phyloP scores from a whole-genome alignment of 2,113 vertebrate genomes.

The Anhinga anhinga region DNA sequence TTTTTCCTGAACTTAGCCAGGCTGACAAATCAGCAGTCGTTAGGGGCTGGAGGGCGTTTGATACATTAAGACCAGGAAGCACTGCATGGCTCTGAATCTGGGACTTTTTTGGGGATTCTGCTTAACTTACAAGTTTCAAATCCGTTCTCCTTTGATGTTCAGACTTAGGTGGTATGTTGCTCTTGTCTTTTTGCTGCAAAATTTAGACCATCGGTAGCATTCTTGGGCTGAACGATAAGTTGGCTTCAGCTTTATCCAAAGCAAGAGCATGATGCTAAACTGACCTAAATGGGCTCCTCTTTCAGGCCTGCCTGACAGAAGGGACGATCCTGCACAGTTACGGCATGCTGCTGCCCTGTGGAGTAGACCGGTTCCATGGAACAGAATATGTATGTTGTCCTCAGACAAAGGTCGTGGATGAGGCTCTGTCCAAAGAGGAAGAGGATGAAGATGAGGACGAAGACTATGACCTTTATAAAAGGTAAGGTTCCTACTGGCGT shows the following conservation, averaged over 20 bases:
- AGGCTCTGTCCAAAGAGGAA: slow-evolving; percentile 78
- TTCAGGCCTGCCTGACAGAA: slow-evolving; percentile 87
- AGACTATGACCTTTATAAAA: slow-evolving; percentile 78
- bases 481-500: slow-evolving; percentile 28
- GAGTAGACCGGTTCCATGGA: slow-evolving; percentile 90
- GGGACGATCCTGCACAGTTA: slow-evolving; percentile 90
- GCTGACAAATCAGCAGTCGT: background rate
- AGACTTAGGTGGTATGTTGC: rapidly evolving
- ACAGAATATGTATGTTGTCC: slow-evolving; percentile 96
- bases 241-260: background rate
- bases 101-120: background rate
- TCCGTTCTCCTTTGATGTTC: background rate
- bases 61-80: rapidly evolving
- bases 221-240: background rate
- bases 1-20: background rate
- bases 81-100: background rate
- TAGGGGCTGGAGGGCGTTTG: background rate
- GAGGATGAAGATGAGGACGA: slow-evolving; percentile 76
- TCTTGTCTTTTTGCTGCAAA: background rate
- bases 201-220: rapidly evolving
- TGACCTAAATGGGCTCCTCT: background rate
- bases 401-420: slow-evolving; percentile 74
- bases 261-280: background rate
- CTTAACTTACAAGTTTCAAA: background rate
- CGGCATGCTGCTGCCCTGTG: slow-evolving; percentile 93